Conservation (phyloP, 1,140 invertebrate species). For the Tribolium castaneum region DNA sequence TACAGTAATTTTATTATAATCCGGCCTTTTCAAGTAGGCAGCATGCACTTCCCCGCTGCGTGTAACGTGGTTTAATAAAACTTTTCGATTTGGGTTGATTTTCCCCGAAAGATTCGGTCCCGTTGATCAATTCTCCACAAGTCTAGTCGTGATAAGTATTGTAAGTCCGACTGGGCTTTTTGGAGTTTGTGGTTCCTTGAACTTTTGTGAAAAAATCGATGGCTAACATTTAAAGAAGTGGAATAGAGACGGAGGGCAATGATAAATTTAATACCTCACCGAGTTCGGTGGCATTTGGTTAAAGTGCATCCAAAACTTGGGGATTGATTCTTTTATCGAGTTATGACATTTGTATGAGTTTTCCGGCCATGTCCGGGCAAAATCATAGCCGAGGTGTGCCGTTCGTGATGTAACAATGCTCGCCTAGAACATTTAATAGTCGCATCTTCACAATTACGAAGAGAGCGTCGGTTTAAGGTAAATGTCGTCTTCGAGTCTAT, state of each 20-base stretch:
- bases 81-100: not conserved
- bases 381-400: slow-evolving; percentile 33
- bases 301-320: slow-evolving; percentile 31
- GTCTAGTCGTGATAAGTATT: slow-evolving; percentile 22
- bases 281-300: slow-evolving; percentile 31
- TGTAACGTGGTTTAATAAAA: slow-evolving; percentile 17
- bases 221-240: slow-evolving; percentile 29
- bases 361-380: not conserved
- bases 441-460: slow-evolving; percentile 43
- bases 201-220: slow-evolving; percentile 23
- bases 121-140: not conserved
- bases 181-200: slow-evolving; percentile 27
- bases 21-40: slow-evolving; percentile 24
- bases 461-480: slow-evolving; percentile 39
- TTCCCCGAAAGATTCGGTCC: not conserved
- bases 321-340: not conserved
- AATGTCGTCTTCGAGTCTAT: slow-evolving; percentile 44
- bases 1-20: slow-evolving; percentile 32
- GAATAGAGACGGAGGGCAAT: slow-evolving; percentile 18
- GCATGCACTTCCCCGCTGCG: slow-evolving; percentile 14
- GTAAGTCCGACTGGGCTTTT: slow-evolving; percentile 14
- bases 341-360: slow-evolving; percentile 2
- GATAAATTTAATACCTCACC: slow-evolving; percentile 34
- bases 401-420: slow-evolving; percentile 43
- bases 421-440: slow-evolving; percentile 37